Percentiles rank a stretch among this genome's conserved stretches.
These are phyloP conservation scores for Chaetops frenatus DNA, from an alignment of 2,113 vertebrate species.

Conservation along the genomic window DNA sequence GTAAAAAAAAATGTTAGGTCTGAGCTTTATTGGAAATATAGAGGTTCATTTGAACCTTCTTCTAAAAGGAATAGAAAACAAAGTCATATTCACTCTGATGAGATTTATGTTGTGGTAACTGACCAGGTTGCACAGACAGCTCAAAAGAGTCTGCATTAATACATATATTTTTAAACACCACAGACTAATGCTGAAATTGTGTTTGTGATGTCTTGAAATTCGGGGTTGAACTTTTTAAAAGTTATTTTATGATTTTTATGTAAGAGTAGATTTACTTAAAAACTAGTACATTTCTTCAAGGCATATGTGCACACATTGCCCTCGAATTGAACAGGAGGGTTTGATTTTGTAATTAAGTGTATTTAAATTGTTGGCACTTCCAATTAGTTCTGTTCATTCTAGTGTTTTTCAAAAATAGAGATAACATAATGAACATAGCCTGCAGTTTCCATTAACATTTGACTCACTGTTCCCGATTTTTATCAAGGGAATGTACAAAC, in stretches of 20 bases:
- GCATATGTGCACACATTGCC: background rate
- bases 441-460: constrained; percentile 63
- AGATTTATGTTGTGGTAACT: background rate
- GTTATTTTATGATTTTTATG: background rate
- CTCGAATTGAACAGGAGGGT: background rate
- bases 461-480: constrained; percentile 40
- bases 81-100: background rate
- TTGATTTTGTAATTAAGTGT: constrained; percentile 41
- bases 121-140: background rate
- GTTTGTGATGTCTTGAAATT: background rate
- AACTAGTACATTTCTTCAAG: background rate
- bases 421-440: constrained; percentile 41
- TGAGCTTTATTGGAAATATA: background rate
- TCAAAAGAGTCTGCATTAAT: background rate
- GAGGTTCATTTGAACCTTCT: background rate
- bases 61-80: background rate
- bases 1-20: background rate
- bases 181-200: background rate
- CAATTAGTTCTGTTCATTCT: constrained; percentile 42
- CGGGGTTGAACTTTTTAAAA: background rate
- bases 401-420: constrained; percentile 45
- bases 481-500: constrained; percentile 35
- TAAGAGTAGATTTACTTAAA: background rate
- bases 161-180: background rate
- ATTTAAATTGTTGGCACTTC: constrained; percentile 42